Evolutionary conservation across 1,140 invertebrate species (phyloP).

Genomic region (Magallana ariakensis): DNA sequence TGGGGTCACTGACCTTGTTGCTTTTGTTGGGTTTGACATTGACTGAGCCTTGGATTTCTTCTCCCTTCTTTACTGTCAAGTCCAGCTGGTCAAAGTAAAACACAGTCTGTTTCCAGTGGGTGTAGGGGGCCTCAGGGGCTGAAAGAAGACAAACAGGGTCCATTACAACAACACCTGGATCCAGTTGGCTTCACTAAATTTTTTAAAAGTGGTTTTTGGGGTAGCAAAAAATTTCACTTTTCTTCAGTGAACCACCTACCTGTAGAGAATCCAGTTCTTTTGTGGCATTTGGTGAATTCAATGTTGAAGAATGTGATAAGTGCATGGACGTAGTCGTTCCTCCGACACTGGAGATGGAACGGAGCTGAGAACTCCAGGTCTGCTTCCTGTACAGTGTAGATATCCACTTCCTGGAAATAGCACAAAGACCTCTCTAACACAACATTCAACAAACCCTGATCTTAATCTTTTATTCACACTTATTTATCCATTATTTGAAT

Average conservation of each 20-base stretch:
- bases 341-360: conserved; percentile 90
- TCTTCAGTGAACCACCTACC: conserved; percentile 73
- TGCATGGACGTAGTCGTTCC: conserved; percentile 99
- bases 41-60: conserved; percentile 95
- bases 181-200: too few species aligned
- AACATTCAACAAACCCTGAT: too few species aligned
- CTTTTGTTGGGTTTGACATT: conserved; percentile 96
- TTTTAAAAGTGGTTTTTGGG: too few species aligned
- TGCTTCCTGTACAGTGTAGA: conserved; percentile 97
- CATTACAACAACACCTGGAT: too few species aligned
- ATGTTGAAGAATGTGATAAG: conserved; percentile 99
- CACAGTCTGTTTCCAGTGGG: conserved; percentile 99
- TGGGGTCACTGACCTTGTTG: conserved; percentile 86
- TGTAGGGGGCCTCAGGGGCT: conserved; percentile 97
- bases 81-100: conserved; percentile 99
- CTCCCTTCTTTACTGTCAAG: conserved; percentile 95
- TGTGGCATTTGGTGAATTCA: conserved; percentile 99
- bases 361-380: conserved; percentile 95
- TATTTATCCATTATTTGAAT: too few species aligned
- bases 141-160: conserved; percentile 41
- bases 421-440: too few species aligned
- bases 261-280: conserved; percentile 98
- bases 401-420: conserved; percentile 94
- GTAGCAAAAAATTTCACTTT: too few species aligned
- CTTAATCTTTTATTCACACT: too few species aligned